Percentiles rank a stretch among this genome's conserved stretches.
Evolutionary conservation across 2,113 vertebrate genomes (phyloP).

Genomic region (Tragelaphus scriptus): DNA sequence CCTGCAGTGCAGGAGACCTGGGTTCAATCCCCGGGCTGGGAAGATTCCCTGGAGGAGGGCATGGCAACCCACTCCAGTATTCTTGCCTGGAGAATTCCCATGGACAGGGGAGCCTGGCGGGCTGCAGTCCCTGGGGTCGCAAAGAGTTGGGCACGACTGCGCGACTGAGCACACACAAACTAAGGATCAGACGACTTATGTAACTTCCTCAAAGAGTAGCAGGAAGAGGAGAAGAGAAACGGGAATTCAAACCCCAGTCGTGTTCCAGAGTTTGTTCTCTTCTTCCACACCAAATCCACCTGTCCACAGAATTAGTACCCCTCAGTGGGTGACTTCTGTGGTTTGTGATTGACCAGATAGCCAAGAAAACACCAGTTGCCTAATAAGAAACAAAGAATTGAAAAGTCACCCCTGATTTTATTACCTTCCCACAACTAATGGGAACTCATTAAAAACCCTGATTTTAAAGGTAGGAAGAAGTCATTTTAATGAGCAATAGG

Average conservation of each 20-base stretch:
- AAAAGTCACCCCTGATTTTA: constrained; percentile 32
- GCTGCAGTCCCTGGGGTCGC: neutral
- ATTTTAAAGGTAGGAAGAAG: constrained; percentile 40
- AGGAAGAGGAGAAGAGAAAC: neutral
- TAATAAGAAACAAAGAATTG: constrained; percentile 20
- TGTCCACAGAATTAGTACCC: neutral
- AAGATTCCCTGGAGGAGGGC: neutral
- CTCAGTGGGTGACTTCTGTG: neutral
- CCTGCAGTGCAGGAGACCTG: neutral
- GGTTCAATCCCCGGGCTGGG: neutral
- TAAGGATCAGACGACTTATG: neutral
- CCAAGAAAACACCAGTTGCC: constrained; percentile 7
- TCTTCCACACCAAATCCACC: neutral
- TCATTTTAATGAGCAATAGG: constrained; percentile 47
- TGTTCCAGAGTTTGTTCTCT: neutral
- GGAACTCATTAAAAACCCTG: constrained; percentile 47
- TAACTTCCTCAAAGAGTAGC: neutral
- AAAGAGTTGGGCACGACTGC: neutral
- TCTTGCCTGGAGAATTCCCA: neutral
- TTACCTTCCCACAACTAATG: constrained; percentile 35
- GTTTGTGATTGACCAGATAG: neutral
- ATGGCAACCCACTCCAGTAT: neutral
- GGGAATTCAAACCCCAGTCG: neutral
- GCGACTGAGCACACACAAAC: neutral
- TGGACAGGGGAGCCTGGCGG: neutral